Percentiles rank a stretch among this genome's conserved stretches.
These are phyloP conservation scores for Drosophila kohkoa DNA, from an alignment of 1,140 invertebrate genomes.

Conservation along the genomic window DNA sequence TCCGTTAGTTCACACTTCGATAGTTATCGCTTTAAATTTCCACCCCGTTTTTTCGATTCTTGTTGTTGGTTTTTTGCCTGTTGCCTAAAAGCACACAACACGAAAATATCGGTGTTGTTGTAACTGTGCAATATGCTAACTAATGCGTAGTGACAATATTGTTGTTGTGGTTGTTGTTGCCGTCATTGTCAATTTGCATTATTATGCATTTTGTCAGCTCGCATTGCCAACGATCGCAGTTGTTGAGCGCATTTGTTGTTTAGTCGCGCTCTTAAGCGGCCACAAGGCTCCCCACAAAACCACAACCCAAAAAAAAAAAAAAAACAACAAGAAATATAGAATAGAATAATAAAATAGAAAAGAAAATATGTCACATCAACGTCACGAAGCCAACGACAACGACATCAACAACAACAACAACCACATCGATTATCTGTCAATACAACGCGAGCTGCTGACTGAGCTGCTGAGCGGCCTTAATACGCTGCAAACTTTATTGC, in stretches of 20 bases:
- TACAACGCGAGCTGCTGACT: slow-evolving; percentile 35
- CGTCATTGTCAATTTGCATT: slow-evolving; percentile 51
- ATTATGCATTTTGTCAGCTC: slow-evolving; percentile 41
- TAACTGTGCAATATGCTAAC: slow-evolving; percentile 50
- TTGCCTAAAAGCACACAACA: slow-evolving; percentile 42
- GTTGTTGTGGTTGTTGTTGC: slow-evolving; percentile 6
- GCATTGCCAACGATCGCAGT: slow-evolving; percentile 12
- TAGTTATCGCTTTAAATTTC: too few relatives aligned
- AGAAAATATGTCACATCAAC: slow-evolving; percentile 21
- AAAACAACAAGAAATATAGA: neutral
- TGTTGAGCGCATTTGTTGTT: slow-evolving; percentile 28
- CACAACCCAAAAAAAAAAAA: neutral
- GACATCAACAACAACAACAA: too few relatives aligned
- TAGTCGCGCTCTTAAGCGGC: slow-evolving; percentile 25
- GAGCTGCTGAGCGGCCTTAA: slow-evolving; percentile 47
- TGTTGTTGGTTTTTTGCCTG: slow-evolving; percentile 2
- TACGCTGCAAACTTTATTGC: slow-evolving; percentile 40
- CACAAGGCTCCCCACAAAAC: slow-evolving; percentile 18
- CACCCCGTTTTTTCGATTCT: too few relatives aligned
- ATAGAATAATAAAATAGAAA: neutral
- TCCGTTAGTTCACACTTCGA: too few relatives aligned
- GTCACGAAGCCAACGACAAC: slow-evolving; percentile 1
- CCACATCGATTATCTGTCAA: slow-evolving; percentile 12
- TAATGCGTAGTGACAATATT: slow-evolving; percentile 18
- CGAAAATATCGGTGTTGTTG: slow-evolving; percentile 19